Conservation (phyloP, 2,113 vertebrate species). For the Periophthalmus modestus region DNA sequence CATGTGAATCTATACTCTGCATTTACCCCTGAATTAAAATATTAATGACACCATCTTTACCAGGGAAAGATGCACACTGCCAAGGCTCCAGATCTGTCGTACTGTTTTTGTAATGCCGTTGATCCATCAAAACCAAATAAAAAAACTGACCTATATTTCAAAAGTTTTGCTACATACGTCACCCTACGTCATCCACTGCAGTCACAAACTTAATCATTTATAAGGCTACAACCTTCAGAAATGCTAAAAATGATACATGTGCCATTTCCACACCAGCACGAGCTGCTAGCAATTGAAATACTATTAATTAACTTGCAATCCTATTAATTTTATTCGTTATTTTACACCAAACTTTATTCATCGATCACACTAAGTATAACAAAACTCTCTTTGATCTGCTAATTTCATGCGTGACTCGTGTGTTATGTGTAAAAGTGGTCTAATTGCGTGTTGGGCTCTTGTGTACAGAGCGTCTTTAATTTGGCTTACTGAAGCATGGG, state of each 20-base stretch:
- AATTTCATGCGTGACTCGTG: constrained; percentile 10
- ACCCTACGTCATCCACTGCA: not conserved
- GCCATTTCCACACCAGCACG: not conserved
- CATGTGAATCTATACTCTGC: not conserved
- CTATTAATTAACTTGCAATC: constrained; percentile 7
- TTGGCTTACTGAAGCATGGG: constrained; percentile 65
- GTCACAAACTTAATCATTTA: constrained; percentile 30
- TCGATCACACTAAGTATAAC: constrained; percentile 27
- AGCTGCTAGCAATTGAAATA: not conserved
- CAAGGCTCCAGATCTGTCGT: not conserved
- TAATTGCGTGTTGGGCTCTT: constrained; percentile 15
- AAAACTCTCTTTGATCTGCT: constrained; percentile 47
- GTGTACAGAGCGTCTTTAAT: constrained; percentile 59
- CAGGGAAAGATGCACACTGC: not conserved
- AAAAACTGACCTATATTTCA: constrained; percentile 3
- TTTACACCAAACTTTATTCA: constrained; percentile 34
- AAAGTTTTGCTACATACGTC: not conserved
- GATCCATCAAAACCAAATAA: not conserved
- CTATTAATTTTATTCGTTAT: constrained; percentile 34
- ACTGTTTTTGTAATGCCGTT: not conserved
- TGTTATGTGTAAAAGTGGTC: constrained; percentile 13
- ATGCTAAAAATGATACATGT: constrained; percentile 2
- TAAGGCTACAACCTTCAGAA: constrained; percentile 4
- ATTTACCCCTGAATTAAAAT: not conserved
- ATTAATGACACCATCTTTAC: not conserved